Evolutionary conservation across 1,140 invertebrate genomes (phyloP).

Genomic region (Mesaphorura yosii): DNA sequence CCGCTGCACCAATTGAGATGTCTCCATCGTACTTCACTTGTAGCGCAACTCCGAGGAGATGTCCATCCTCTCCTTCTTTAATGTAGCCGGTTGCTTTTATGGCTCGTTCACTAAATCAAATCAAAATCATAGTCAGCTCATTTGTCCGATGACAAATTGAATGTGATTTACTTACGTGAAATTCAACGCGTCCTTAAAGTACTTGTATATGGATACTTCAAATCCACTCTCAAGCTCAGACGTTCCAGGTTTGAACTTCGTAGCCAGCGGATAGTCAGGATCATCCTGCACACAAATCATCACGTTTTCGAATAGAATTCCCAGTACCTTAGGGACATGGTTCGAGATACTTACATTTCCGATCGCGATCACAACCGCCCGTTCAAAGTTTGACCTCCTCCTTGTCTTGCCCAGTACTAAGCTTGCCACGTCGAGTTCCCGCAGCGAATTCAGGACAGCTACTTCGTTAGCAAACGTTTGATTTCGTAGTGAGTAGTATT

Average conservation of each 20-base stretch:
- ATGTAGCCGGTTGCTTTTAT: conserved; percentile 9
- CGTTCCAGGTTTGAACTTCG: neutral
- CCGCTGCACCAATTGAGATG: conserved; percentile 11
- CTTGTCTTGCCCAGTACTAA: neutral
- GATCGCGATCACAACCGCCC: neutral
- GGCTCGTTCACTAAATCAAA: conserved; percentile 7
- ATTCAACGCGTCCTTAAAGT: conserved; percentile 18
- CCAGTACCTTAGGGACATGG: too few relatives aligned
- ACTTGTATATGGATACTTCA: conserved; percentile 13
- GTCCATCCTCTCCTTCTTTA: conserved; percentile 9
- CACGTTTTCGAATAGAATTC: neutral
- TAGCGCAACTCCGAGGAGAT: conserved; percentile 12
- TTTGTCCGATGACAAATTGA: neutral
- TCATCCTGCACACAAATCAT: neutral
- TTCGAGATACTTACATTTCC: neutral
- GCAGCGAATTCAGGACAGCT: neutral
- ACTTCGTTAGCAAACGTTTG: neutral
- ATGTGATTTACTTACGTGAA: conserved; percentile 16
- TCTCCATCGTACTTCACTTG: conserved; percentile 20
- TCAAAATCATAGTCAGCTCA: neutral
- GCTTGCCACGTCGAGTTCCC: neutral
- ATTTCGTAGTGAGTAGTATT: neutral
- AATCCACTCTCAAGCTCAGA: conserved; percentile 17
- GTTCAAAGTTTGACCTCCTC: neutral
- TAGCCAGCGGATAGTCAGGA: neutral